Evolutionary conservation across 2,113 vertebrate genomes (phyloP).

Genomic region (Antechinus flavipes): DNA sequence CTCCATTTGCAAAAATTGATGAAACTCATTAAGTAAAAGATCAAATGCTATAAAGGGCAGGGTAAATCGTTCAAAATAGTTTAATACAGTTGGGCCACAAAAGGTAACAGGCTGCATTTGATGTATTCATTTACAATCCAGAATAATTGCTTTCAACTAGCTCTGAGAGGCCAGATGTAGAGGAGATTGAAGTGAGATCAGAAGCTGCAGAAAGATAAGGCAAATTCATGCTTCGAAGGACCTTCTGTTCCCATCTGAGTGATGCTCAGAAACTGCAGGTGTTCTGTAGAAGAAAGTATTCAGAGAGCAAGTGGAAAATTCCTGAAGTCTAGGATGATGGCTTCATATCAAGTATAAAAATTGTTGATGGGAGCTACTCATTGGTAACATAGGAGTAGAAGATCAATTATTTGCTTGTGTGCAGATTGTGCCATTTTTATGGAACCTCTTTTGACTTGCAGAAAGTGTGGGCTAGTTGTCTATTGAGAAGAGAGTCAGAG

Average conservation of each 20-base stretch:
- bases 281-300: neutral
- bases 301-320: neutral
- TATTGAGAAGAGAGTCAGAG: constrained; percentile 28
- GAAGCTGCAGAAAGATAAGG: neutral
- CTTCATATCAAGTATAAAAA: neutral
- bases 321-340: neutral
- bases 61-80: neutral
- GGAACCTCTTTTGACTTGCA: neutral
- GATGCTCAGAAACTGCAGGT: neutral
- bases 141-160: constrained; percentile 30
- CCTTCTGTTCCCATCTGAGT: neutral
- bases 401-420: neutral
- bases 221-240: neutral
- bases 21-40: constrained; percentile 28
- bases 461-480: constrained; percentile 2
- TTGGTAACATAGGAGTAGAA: neutral
- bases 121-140: constrained; percentile 11
- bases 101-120: constrained; percentile 25
- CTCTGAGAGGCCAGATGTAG: neutral
- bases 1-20: constrained; percentile 29
- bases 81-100: constrained; percentile 23
- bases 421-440: neutral
- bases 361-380: neutral
- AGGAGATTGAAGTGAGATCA: neutral
- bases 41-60: constrained; percentile 19